A percentile compares a stretch with the other conserved stretches of the same genome.
Evolutionary conservation across 2,797 vertebrate genomes (phyloP).

Genomic region (Zenarchopterus dispar): DNA sequence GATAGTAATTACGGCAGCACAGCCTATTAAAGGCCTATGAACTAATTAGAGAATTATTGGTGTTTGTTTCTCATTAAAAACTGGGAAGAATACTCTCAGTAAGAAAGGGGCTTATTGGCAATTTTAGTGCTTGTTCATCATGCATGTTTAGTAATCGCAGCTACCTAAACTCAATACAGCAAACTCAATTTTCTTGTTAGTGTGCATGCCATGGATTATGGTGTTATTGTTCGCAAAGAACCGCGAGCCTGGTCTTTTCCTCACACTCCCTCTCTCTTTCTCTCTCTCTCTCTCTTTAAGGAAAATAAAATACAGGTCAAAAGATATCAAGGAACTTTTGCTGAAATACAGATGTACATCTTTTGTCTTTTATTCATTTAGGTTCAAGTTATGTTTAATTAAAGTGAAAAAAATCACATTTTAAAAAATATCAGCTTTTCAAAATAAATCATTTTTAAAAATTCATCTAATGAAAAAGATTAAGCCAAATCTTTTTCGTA

Average conservation of each 20-base stretch:
- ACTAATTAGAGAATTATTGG: constrained; percentile 78
- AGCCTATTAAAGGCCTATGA: constrained; percentile 77
- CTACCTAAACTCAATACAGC: constrained; percentile 18
- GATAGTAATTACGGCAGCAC: constrained; percentile 75
- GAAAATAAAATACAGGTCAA: constrained; percentile 40
- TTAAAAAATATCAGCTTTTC: too few relatives aligned
- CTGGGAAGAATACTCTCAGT: constrained; percentile 38
- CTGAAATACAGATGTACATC: not conserved
- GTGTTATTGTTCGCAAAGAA: constrained; percentile 17
- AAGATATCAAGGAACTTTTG: not conserved
- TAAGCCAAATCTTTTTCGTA: too few relatives aligned
- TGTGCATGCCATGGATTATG: not conserved
- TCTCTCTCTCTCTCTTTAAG: not conserved
- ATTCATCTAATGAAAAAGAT: too few relatives aligned
- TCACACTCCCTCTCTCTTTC: too few relatives aligned
- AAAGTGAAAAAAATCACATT: too few relatives aligned
- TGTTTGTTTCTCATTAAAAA: constrained; percentile 76
- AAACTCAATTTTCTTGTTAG: constrained; percentile 31
- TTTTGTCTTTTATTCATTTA: not conserved
- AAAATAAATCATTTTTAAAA: too few relatives aligned
- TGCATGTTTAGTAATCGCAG: constrained; percentile 23
- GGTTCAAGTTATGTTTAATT: too few relatives aligned
- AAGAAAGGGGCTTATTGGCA: constrained; percentile 36
- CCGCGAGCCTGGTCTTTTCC: constrained; percentile 1
- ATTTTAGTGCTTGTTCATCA: constrained; percentile 29